These are phyloP conservation scores for Enteromius afrohamiltoni DNA, from an alignment of 2,797 vertebrate genomes.

Conservation along the genomic window DNA sequence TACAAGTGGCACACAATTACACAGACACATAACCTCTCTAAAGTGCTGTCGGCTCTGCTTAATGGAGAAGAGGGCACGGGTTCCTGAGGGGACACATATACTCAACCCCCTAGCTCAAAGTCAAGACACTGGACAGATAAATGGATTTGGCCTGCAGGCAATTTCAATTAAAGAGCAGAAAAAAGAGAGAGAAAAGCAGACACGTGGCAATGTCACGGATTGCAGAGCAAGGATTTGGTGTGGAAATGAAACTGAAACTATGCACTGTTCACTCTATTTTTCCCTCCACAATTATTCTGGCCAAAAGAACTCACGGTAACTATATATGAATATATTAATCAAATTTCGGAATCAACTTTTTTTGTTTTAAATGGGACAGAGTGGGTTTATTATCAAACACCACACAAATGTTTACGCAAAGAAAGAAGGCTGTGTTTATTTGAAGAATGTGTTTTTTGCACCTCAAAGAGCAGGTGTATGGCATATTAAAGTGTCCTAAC, in stretches of 20 bases:
- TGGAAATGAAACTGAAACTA: slow-evolving; percentile 15
- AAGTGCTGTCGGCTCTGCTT: slow-evolving; percentile 72
- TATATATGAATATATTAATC: background rate
- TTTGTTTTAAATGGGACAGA: too few species aligned
- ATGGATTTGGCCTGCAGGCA: slow-evolving; percentile 72
- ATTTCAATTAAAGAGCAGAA: slow-evolving; percentile 69
- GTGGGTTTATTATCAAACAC: too few species aligned
- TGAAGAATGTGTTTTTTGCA: too few species aligned
- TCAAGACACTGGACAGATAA: slow-evolving; percentile 67
- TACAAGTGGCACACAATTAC: slow-evolving; percentile 74
- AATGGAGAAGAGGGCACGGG: slow-evolving; percentile 65
- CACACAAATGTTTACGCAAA: too few species aligned
- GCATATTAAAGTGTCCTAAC: too few species aligned
- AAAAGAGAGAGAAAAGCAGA: slow-evolving; percentile 56
- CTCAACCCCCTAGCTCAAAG: slow-evolving; percentile 56
- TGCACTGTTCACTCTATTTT: background rate
- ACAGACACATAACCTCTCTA: slow-evolving; percentile 69
- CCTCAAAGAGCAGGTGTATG: too few species aligned
- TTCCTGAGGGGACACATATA: slow-evolving; percentile 62
- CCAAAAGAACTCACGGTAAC: background rate
- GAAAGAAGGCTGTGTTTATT: too few species aligned
- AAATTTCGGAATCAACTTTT: too few species aligned
- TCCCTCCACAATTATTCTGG: background rate
- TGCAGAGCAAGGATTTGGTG: slow-evolving; percentile 29
- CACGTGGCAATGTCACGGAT: slow-evolving; percentile 60